phyloP scores from a whole-genome alignment of 2,888 invertebrate species.

The Gortyna flavago region DNA sequence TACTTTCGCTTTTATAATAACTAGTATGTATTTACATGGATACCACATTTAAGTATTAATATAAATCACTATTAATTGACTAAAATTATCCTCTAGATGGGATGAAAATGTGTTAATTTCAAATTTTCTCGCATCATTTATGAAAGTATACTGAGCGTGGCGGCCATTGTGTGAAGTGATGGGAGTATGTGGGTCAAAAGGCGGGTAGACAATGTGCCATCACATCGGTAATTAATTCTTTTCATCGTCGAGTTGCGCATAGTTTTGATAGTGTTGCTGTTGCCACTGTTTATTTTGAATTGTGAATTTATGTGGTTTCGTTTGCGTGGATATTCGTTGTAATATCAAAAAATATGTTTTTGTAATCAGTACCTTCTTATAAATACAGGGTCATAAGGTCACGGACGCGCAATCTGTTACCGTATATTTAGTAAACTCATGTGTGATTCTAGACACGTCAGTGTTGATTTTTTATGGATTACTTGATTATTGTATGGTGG shows the following conservation, averaged over 20 bases:
- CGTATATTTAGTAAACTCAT: no score
- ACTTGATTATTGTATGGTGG: no score
- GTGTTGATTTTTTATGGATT: no score
- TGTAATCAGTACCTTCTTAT: background rate
- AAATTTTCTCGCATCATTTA: conserved; percentile 49
- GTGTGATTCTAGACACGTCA: no score
- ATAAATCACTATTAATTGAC: conserved; percentile 11
- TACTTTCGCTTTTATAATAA: background rate
- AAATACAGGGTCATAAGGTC: background rate
- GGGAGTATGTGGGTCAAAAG: conserved; percentile 38
- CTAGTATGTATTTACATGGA: background rate
- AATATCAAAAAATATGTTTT: background rate
- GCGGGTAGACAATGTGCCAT: conserved; percentile 46
- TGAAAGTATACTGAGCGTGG: conserved; percentile 47
- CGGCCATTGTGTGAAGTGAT: conserved; percentile 53
- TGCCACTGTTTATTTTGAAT: background rate
- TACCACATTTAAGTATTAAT: conserved; percentile 7
- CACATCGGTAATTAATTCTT: conserved; percentile 57
- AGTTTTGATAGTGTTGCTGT: conserved; percentile 25
- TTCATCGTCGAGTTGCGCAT: conserved; percentile 42
- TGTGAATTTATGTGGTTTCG: background rate
- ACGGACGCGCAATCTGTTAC: background rate
- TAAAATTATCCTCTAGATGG: conserved; percentile 14
- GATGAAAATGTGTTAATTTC: conserved; percentile 45
- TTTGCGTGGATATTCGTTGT: background rate